Percentiles rank a stretch among this genome's conserved stretches.
Conservation (phyloP, 2,797 vertebrate species). For the Sphenopsis melanotis region DNA sequence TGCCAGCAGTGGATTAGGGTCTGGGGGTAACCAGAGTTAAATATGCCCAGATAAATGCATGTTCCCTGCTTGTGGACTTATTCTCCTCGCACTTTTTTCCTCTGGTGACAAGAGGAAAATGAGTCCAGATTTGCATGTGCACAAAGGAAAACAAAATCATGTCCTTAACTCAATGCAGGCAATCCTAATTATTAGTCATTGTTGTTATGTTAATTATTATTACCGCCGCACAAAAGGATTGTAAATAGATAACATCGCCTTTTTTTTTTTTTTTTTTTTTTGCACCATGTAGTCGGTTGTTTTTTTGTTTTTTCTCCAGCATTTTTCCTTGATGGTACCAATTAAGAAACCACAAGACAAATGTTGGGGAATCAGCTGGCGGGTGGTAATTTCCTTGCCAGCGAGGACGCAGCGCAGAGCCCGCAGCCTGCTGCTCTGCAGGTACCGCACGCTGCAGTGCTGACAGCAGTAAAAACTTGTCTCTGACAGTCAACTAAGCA, state of each 20-base stretch:
- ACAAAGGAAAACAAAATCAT: neutral
- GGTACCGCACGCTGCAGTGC: conserved; percentile 61
- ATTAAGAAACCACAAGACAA: conserved; percentile 54
- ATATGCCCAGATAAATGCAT: neutral
- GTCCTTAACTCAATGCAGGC: neutral
- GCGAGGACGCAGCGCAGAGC: conserved; percentile 33
- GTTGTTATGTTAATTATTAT: conserved; percentile 22
- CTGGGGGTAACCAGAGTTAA: neutral
- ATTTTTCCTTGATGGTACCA: conserved; percentile 47
- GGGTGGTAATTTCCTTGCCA: conserved; percentile 56
- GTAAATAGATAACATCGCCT: conserved; percentile 31
- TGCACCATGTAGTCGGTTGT: neutral
- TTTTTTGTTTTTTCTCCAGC: neutral
- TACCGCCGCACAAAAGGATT: neutral
- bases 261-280: neutral
- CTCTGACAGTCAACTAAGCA: conserved; percentile 67
- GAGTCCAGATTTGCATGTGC: neutral
- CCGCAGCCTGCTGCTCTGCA: conserved; percentile 63
- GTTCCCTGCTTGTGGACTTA: neutral
- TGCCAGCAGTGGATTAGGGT: neutral
- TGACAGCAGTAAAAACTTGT: conserved; percentile 67
- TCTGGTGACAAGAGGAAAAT: neutral
- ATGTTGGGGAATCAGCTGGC: conserved; percentile 42
- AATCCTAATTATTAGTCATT: conserved; percentile 12
- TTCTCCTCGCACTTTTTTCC: neutral